Evolutionary conservation across 1,140 invertebrate genomes (phyloP).

Genomic region (Portunus trituberculatus): DNA sequence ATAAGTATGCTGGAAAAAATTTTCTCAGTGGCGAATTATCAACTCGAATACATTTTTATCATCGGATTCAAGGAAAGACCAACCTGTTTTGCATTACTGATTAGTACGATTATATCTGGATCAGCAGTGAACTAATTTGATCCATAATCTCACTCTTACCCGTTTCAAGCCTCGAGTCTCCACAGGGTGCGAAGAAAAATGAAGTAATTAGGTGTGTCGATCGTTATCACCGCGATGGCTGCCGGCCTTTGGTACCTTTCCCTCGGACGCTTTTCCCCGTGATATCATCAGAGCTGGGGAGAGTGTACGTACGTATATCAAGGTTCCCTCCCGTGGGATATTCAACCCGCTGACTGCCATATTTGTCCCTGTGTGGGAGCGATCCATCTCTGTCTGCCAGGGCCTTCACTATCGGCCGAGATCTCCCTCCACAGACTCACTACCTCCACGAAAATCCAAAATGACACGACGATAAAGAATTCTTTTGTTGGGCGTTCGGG

Average conservation of each 20-base stretch:
- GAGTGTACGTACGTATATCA: neutral
- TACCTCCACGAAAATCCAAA: constrained; percentile 60
- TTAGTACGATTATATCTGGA: neutral
- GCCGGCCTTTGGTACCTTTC: neutral
- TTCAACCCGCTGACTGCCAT: constrained; percentile 42
- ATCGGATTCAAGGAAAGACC: neutral
- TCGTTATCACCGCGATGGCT: neutral
- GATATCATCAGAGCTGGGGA: neutral
- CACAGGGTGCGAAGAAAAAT: neutral
- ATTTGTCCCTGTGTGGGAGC: constrained; percentile 42
- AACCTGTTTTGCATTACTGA: neutral
- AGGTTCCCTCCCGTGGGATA: constrained; percentile 37
- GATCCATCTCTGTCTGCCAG: constrained; percentile 57
- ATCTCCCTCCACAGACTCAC: constrained; percentile 50
- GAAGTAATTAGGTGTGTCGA: constrained; percentile 8
- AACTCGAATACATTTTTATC: neutral
- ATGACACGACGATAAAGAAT: constrained; percentile 67
- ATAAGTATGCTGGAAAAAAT: neutral
- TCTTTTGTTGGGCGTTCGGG: constrained; percentile 62
- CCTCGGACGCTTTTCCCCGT: neutral
- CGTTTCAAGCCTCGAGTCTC: constrained; percentile 8
- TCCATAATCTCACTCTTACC: neutral
- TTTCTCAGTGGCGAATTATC: neutral
- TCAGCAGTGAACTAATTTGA: neutral
- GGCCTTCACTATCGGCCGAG: constrained; percentile 39